Conservation (phyloP, 2,888 invertebrate genomes). For the Lochmaea crataegi region DNA sequence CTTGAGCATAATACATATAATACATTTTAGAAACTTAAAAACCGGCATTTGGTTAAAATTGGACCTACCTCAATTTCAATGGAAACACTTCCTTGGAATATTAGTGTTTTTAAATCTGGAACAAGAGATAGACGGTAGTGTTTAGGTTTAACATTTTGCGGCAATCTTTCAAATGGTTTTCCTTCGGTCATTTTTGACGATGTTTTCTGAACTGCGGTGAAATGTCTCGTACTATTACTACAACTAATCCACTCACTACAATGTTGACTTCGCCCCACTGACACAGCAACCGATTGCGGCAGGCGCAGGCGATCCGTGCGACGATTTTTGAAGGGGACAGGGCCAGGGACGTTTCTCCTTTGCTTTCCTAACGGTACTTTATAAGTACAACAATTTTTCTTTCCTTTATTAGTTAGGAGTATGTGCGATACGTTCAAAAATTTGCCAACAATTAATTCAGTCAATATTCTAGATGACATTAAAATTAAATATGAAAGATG, state of each 20-base stretch:
- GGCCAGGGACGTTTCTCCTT: conserved; percentile 49
- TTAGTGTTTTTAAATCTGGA: conserved; percentile 86
- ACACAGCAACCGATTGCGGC: conserved; percentile 58
- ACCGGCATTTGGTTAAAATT: conserved; percentile 53
- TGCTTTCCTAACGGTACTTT: conserved; percentile 51
- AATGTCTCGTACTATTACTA: conserved; percentile 44
- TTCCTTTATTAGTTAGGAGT: conserved; percentile 20
- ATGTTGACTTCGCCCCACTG: conserved; percentile 56
- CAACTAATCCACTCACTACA: conserved; percentile 39
- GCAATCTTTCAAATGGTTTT: conserved; percentile 78
- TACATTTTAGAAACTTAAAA: conserved; percentile 11
- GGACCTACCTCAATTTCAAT: conserved; percentile 85
- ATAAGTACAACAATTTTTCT: conserved; percentile 46
- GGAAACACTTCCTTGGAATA: conserved; percentile 85
- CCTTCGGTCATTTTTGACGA: conserved; percentile 58
- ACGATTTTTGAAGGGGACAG: conserved; percentile 43
- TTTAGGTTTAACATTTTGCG: conserved; percentile 82
- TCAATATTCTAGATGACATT: conserved; percentile 20
- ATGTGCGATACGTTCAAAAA: conserved; percentile 18
- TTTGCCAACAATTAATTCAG: conserved; percentile 5
- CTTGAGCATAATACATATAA: background rate
- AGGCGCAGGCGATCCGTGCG: conserved; percentile 51
- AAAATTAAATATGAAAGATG: background rate
- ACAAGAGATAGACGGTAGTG: conserved; percentile 88
- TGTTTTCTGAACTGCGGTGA: conserved; percentile 37